Conservation (phyloP, 1,140 invertebrate genomes). For the Diploscapter pachys region DNA sequence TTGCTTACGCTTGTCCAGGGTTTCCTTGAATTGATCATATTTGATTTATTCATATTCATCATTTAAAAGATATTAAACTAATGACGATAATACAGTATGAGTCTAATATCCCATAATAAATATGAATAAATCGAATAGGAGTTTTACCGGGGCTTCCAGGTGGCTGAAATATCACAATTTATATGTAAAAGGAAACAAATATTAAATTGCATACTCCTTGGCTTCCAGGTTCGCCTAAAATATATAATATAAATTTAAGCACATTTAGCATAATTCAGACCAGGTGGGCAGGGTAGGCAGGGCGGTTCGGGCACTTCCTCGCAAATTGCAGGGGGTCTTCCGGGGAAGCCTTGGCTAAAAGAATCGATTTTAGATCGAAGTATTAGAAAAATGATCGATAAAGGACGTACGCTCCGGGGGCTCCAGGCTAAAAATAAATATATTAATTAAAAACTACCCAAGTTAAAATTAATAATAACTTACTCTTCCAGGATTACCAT, state of each 20-base stretch:
- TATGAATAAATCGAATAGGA: too few relatives aligned
- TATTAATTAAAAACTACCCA: too few relatives aligned
- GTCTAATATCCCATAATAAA: too few relatives aligned
- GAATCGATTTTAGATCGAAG: too few relatives aligned
- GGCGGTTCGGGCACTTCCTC: slow-evolving; percentile 57
- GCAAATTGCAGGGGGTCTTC: slow-evolving; percentile 55
- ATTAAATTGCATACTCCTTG: slow-evolving; percentile 7
- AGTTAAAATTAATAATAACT: too few relatives aligned
- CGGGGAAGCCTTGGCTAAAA: slow-evolving; percentile 50
- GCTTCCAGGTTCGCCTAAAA: slow-evolving; percentile 42
- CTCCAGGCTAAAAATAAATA: slow-evolving; percentile 24
- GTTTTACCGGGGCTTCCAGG: slow-evolving; percentile 47
- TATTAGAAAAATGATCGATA: too few relatives aligned
- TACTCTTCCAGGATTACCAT: slow-evolving; percentile 47
- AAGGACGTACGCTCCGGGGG: slow-evolving; percentile 43
- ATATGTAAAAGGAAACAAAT: too few relatives aligned
- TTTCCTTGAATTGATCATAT: too few relatives aligned
- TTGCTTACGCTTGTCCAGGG: slow-evolving; percentile 43
- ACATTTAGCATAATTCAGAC: background rate
- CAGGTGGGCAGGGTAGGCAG: slow-evolving; percentile 55
- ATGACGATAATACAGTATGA: too few relatives aligned
- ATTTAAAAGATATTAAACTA: slow-evolving; percentile 32
- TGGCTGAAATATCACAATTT: background rate
- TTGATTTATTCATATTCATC: too few relatives aligned
- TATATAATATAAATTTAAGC: too few relatives aligned